Evolutionary conservation across 2,888 invertebrate species (phyloP).

Genomic region (Nebria salina): DNA sequence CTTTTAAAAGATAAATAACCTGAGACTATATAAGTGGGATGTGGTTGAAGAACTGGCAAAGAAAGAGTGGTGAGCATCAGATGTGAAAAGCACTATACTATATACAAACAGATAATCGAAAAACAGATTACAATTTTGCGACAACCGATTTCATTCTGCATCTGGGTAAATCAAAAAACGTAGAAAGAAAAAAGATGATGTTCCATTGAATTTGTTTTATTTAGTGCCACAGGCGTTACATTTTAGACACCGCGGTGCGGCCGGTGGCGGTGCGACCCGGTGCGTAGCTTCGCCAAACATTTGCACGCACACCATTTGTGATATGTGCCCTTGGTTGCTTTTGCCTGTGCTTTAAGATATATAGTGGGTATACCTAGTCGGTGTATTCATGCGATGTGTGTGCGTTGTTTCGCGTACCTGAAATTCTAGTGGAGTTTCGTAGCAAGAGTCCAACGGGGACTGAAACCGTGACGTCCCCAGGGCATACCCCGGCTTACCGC

Average conservation of each 20-base stretch:
- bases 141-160: conserved; percentile 34
- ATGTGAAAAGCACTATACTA: conserved; percentile 22
- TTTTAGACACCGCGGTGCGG: not conserved
- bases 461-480: conserved; percentile 18
- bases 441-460: conserved; percentile 31
- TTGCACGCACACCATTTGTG: not conserved
- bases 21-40: not conserved
- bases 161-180: conserved; percentile 36
- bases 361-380: not conserved
- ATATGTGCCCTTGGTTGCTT: not conserved
- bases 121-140: conserved; percentile 40
- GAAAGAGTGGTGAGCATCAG: conserved; percentile 14
- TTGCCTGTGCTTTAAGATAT: not conserved
- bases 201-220: conserved; percentile 34
- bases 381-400: not conserved
- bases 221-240: conserved; percentile 14
- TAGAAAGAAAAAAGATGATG: conserved; percentile 22
- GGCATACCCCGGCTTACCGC: conserved; percentile 25
- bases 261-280: not conserved
- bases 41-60: not conserved
- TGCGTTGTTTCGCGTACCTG: not conserved
- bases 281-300: not conserved
- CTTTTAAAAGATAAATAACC: conserved; percentile 1
- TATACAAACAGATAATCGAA: conserved; percentile 41
- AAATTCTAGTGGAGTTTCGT: not conserved